Base-by-base conservation (phyloP, 2,113 vertebrate genomes). In the Austrofundulus limnaeus region DNA sequence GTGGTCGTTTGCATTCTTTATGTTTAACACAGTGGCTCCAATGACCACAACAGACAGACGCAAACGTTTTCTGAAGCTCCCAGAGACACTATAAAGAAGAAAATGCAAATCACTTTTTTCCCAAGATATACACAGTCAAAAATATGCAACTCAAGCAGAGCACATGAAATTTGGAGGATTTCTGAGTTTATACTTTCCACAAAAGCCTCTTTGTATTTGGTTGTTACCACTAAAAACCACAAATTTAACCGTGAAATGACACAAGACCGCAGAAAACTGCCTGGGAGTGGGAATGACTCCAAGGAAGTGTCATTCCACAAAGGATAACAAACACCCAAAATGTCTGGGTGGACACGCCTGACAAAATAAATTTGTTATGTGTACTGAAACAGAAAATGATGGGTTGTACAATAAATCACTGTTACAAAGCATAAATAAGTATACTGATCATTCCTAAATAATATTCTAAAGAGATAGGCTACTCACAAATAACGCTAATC, bases 91-190 rank as follows among this genome's bases (percentile, higher is more conserved):
- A 23, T 13, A n/a, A n/a, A 66, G 53, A n/a, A 45, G 3, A 75
- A 77, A 79, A 88, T 85, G 88, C 84, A 77, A 89, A 91, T 89
- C 37, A 71, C 57, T 37, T 34, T 59, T 66, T 66, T 79, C 71
- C n/a, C 54, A 59, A 76, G 19, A 83, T 51, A 62, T 16, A 41
- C 42, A 78, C 67, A 65, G 77, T 78, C 77, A 81, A 78, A 34
- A 72, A 75, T 66, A 85, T 70, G 71, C 53, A 84, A 82, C 72
- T 70, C 56, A 69, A 73, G 67, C 50, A 17, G 67, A 81, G 79
- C 58, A 75, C 82, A 82, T 83, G 79, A 87, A 89, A 91, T 92
- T 46, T 82, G 31, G 80, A 89, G 84, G 69, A 89, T 88, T 88
- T 82, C 61, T 47, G 60, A 62, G 81, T 84, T n/a, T n/a, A 73